Evolutionary conservation across 2,113 vertebrate genomes (phyloP), one percentile per base, ranked within the genome.

Genomic region (Naja naja): DNA sequence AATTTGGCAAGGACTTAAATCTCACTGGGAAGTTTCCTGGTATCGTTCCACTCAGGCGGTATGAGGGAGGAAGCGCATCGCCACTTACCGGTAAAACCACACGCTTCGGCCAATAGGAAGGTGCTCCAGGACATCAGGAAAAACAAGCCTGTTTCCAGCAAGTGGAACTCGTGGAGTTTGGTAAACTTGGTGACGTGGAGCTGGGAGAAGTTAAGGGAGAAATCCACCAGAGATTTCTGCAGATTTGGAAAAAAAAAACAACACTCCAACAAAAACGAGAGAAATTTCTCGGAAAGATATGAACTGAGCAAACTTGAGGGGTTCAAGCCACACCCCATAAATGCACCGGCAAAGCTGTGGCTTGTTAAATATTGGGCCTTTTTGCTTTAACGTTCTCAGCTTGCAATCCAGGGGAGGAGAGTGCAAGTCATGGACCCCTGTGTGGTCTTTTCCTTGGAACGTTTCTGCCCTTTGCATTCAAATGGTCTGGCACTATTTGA

Each of bases 41-140:
- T 3, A 22, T 1, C 3, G 0, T 18, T 81, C 18, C 74, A 22
- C 16, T 3, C n/a, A 39, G n/a, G 69, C 5, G 5, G n/a, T 8
- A 6, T 16, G 34, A 74, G 69, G 2, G 1, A 34, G 18, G n/a
- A 5, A 8, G 85, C 45, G 4, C 85, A 30, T 1, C 90, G 90
- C 74, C 87, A 93, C 97, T 96, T 96, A 99, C 99, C 99, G 98
- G 99, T 99, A 97, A 99, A 99, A 89, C 99, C 99, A 94, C 99
- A 99, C 0, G 99, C 99, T 96, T 99, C 99, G 0, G 99, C 99
- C 97, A 99, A 96, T 43, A 99, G 98, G 94, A 99, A 99, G 0
- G 99, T 99, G 96, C 99, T 99, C 99, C 99, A 99, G 45, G 99
- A 99, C 99, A 99, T 99, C 96, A 99, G 94, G 97, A 99, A 99